Evolutionary conservation across 2,888 invertebrate genomes (phyloP).

Genomic region (Palloptera scutellata): DNA sequence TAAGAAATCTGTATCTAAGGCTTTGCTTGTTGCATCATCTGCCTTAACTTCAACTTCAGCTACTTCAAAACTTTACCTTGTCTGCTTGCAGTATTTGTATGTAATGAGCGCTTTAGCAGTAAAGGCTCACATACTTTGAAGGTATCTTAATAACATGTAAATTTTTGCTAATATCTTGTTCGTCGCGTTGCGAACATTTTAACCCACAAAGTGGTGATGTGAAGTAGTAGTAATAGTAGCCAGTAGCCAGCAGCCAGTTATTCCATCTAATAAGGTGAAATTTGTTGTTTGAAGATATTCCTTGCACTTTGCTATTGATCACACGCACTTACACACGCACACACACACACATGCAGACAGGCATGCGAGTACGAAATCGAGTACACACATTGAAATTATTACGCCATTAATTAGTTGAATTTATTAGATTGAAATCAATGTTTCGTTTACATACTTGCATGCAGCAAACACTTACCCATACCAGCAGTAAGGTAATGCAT

Average conservation of each 20-base stretch:
- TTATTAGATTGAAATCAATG: constrained; percentile 61
- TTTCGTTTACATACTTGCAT: constrained; percentile 22
- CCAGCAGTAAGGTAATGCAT: too few species aligned
- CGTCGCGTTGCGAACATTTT: too few species aligned
- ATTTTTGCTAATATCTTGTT: constrained; percentile 55
- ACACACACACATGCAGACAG: background rate
- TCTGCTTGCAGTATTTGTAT: too few species aligned
- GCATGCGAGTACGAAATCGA: background rate
- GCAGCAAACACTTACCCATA: too few species aligned
- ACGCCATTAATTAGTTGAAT: constrained; percentile 63
- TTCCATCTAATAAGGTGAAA: too few species aligned
- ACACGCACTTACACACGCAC: background rate
- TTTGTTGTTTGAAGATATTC: too few species aligned
- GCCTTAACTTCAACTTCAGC: background rate
- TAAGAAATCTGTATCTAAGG: constrained; percentile 63
- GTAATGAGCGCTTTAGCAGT: background rate
- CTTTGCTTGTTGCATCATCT: constrained; percentile 38
- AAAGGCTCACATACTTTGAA: constrained; percentile 18
- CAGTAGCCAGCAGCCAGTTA: too few species aligned
- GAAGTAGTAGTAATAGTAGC: too few species aligned
- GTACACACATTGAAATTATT: constrained; percentile 34
- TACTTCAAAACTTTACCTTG: background rate
- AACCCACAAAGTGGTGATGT: too few species aligned
- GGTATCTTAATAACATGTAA: constrained; percentile 59
- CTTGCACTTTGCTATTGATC: background rate